phyloP scores from a whole-genome alignment of 2,888 invertebrate genomes.

The Unio delphinus region DNA sequence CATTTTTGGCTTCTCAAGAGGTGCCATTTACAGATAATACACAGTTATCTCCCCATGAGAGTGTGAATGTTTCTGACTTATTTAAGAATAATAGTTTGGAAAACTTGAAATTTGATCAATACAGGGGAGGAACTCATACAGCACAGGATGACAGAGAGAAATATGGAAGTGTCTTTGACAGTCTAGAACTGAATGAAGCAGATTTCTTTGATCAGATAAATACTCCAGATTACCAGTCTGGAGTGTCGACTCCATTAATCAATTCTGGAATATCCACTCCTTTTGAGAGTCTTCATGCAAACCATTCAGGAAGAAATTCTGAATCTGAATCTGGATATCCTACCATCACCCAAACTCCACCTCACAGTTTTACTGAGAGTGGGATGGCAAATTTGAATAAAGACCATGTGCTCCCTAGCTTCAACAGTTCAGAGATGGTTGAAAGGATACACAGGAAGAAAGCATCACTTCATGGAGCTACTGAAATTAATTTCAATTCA shows the following conservation, averaged over 20 bases:
- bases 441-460: conserved; percentile 71
- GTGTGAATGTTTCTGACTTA: too few relatives aligned
- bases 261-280: conserved; percentile 19
- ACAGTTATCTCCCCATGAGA: too few relatives aligned
- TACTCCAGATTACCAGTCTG: conserved; percentile 34
- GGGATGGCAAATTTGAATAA: conserved; percentile 12
- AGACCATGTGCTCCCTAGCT: conserved; percentile 66
- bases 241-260: conserved; percentile 14
- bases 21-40: too few relatives aligned
- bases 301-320: conserved; percentile 12
- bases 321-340: conserved; percentile 31
- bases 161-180: conserved; percentile 18
- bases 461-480: conserved; percentile 52
- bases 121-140: too few relatives aligned
- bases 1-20: too few relatives aligned
- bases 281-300: conserved; percentile 4
- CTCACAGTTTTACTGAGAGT: conserved; percentile 65
- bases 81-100: too few relatives aligned
- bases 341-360: conserved; percentile 63
- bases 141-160: conserved; percentile 8
- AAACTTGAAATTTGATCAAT: too few relatives aligned
- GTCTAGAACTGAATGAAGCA: conserved; percentile 38
- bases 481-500: not conserved
- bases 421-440: conserved; percentile 72
- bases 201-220: conserved; percentile 39